Evolutionary conservation across 2,797 vertebrate species (phyloP), one percentile per base, ranked within the genome.

Genomic region (Alca torda): DNA sequence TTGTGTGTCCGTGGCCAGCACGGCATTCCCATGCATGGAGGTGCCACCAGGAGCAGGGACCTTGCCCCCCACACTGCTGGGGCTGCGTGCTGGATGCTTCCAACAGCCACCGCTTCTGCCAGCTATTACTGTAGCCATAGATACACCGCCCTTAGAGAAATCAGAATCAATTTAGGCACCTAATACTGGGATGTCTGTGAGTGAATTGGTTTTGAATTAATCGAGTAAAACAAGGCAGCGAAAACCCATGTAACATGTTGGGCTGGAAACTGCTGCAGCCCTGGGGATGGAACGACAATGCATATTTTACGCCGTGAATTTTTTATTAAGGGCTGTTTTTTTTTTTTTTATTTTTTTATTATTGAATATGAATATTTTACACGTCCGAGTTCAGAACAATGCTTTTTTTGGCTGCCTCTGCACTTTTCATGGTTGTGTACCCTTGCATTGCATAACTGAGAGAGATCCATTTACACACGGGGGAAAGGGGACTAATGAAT

Each of bases 331-430:
- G 84, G 68, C 78, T 59, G 26, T 23, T 51, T 50, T 46, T 25
- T 23, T 51, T 46, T 25, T 91, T 35, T 28, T 50, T 56, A 24
- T 78, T 73, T 96, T 96, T 91, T 95, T 88, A 75, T 97, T 95
- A 96, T 73, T 57, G 90, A 91, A 95, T 95, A 96, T 96, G 89
- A 92, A 95, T 94, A 96, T 97, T 97, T 98, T 98, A 97, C 97
- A 96, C 87, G 41, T 97, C 89, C 64, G 28, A 96, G 96, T 76
- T 92, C 94, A 61, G 91, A 96, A 93, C 91, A 87, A 96, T 96
- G 97, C 97, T 98, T 97, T 94, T 98, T 97, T 98, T 98, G 98
- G 98, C 98, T 96, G 96, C 87, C 89, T 90, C 37, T 67, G 80
- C 63, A 96, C 73, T 81, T 96, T 97, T 97, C 97, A 96, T 97